Evolutionary conservation across 2,113 vertebrate genomes (phyloP).

Genomic region (Tragelaphus scriptus): DNA sequence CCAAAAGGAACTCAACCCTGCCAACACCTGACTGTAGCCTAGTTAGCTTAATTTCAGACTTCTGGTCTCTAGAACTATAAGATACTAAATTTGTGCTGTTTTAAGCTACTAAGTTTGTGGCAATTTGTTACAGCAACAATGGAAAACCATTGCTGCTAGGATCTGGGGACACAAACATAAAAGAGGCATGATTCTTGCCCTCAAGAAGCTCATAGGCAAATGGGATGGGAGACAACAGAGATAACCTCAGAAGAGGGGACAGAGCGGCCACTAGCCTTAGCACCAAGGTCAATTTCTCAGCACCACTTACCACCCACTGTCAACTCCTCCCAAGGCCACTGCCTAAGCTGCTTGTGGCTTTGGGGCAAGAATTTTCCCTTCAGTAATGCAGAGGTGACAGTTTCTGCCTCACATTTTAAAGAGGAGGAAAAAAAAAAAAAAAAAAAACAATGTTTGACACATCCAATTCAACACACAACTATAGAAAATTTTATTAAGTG

Average conservation of each 20-base stretch:
- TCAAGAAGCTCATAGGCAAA: background rate
- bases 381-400: background rate
- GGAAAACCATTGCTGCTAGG: background rate
- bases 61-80: background rate
- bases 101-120: background rate
- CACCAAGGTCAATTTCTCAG: background rate
- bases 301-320: background rate
- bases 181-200: background rate
- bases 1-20: background rate
- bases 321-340: background rate
- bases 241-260: background rate
- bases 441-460: background rate
- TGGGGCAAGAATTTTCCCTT: background rate
- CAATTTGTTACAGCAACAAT: background rate
- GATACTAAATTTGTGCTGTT: background rate
- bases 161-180: background rate
- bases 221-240: background rate
- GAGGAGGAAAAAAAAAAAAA: background rate
- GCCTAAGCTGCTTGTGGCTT: background rate
- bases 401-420: background rate
- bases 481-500: background rate
- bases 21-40: background rate
- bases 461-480: background rate
- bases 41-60: background rate
- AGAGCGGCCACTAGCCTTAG: background rate